Conservation (phyloP, 2,113 vertebrate genomes). For the Pluvianellus socialis region DNA sequence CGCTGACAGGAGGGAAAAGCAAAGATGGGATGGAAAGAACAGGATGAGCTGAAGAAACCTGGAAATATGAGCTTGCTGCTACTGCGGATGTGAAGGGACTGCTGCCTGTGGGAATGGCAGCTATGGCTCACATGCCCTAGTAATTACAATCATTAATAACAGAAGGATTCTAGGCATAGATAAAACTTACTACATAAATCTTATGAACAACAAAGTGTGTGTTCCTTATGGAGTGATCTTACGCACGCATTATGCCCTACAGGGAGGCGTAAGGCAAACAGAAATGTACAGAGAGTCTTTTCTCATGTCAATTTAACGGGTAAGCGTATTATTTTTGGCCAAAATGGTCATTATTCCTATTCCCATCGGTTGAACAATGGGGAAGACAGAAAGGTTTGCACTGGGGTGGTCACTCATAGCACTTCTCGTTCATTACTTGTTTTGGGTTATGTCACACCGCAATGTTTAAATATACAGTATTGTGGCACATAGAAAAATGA, state of each 20-base stretch:
- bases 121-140: background rate
- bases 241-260: background rate
- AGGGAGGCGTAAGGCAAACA: background rate
- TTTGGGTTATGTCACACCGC: background rate
- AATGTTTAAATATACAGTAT: background rate
- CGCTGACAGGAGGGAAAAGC: background rate
- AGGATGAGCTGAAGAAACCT: background rate
- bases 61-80: background rate
- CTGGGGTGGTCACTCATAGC: accelerated
- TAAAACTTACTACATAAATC: background rate
- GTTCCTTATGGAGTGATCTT: background rate
- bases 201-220: background rate
- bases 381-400: background rate
- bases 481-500: background rate
- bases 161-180: background rate
- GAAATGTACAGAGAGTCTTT: background rate
- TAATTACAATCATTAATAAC: background rate
- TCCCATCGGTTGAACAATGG: background rate
- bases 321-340: background rate
- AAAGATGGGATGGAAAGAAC: background rate
- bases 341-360: background rate
- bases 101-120: background rate
- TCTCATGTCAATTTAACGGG: background rate
- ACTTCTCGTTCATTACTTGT: background rate
- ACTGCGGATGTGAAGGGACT: background rate